phyloP scores from a whole-genome alignment of 1,140 invertebrate genomes.

The Cheumatopsyche charites region DNA sequence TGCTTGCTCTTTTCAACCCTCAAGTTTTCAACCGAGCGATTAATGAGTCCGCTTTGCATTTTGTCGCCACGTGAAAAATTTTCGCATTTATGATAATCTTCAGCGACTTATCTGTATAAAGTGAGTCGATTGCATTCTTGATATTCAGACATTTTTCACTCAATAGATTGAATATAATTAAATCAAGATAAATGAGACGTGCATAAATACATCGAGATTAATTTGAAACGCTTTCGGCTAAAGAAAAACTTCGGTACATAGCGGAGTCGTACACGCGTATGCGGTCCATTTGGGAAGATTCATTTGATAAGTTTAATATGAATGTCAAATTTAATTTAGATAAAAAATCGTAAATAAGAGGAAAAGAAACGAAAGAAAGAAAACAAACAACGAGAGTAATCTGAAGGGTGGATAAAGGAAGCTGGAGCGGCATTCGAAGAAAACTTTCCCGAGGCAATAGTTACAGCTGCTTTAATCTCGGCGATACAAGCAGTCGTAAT shows the following conservation, averaged over 20 bases:
- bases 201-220: background rate
- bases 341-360: conserved; percentile 12
- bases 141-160: background rate
- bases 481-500: conserved; percentile 19
- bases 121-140: too few species aligned
- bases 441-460: conserved; percentile 29
- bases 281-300: conserved; percentile 15
- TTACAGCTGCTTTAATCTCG: conserved; percentile 28
- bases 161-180: background rate
- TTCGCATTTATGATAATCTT: too few species aligned
- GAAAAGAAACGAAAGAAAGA: conserved; percentile 1
- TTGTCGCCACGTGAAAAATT: too few species aligned
- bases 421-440: background rate
- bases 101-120: too few species aligned
- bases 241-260: too few species aligned
- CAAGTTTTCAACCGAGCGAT: background rate
- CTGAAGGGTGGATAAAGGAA: conserved; percentile 28
- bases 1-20: background rate
- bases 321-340: conserved; percentile 44
- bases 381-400: conserved; percentile 25
- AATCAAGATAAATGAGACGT: background rate
- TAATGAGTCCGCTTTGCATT: too few species aligned
- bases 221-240: too few species aligned
- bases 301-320: conserved; percentile 28
- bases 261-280: too few species aligned